Base-by-base conservation (phyloP, 2,113 vertebrate genomes). In the Hippocampus comes region DNA sequence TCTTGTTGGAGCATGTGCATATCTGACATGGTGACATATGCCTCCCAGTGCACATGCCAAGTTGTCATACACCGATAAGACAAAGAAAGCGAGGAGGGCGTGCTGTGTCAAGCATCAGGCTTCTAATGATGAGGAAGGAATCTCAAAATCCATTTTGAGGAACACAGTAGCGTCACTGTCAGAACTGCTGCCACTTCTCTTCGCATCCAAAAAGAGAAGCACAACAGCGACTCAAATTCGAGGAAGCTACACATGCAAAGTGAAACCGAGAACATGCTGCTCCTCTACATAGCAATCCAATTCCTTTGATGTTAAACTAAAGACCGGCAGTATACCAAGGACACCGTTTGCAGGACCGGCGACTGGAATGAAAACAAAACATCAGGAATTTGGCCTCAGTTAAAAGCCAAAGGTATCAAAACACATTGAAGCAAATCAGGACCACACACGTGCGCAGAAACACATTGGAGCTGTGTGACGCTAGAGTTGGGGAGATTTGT, bases 401-500 rank as follows among this genome's bases (percentile, higher is more conserved):
- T 60, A 30, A 30, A 60, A 60, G 25, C 27, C 14, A 61, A 61
- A 61, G 34, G 59, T 30, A 34, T 61, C 27, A 60, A 60, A 34
- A 60, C 25, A 30, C 25, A 10, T n/a, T 55, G 25, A 9, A 61
- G 27, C 27, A 66, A 48, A 17, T 9, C n/a, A 25, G 23, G 60
- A 65, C 46, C 72, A 67, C 70, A 60, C 59, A 55, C 46, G 69
- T 7, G 21, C 23, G 11, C 23, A 57, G 15, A 38, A 70, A 68
- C 34, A 42, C 55, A 2, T 7, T 0, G n/a, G n/a, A 64, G 51
- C 63, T 23, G 61, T 20, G 38, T 66, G 68, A 9, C 77, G 71
- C 67, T 43, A 67, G 59, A 67, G 75, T 81, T 78, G 82, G 75
- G 59, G 46, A 59, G 67, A 78, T 81, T 85, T 89, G 86, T 83